These are phyloP conservation scores for Eretmocerus hayati DNA, from an alignment of 2,888 invertebrate genomes.

Conservation along the genomic window DNA sequence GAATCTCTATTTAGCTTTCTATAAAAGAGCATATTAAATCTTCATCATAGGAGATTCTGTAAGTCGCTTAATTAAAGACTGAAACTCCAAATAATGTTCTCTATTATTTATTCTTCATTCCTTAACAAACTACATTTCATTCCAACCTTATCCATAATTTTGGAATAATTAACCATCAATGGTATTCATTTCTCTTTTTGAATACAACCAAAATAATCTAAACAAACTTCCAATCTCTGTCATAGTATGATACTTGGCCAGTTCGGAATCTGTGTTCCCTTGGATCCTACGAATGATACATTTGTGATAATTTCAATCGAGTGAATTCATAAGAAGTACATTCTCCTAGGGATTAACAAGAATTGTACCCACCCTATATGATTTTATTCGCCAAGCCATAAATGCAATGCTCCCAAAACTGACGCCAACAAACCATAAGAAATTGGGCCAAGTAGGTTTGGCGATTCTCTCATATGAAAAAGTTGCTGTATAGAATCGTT, in stretches of 20 bases:
- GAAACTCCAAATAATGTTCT: too few relatives aligned
- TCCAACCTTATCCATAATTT: not conserved
- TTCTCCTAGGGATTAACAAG: too few relatives aligned
- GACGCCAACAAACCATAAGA: conserved; percentile 50
- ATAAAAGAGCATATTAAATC: too few relatives aligned
- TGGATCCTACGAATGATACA: conserved; percentile 35
- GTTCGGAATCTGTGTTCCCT: conserved; percentile 57
- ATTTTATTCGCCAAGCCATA: too few relatives aligned
- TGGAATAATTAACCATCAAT: not conserved
- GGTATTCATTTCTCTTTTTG: not conserved
- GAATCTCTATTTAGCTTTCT: too few relatives aligned
- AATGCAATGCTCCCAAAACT: too few relatives aligned
- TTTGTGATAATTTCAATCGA: too few relatives aligned
- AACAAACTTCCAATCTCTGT: conserved; percentile 62
- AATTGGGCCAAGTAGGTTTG: conserved; percentile 56
- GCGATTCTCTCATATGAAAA: conserved; percentile 61
- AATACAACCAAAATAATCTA: conserved; percentile 41
- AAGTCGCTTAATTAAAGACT: too few relatives aligned
- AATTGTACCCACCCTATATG: too few relatives aligned
- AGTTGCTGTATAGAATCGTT: conserved; percentile 67
- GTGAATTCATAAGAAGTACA: too few relatives aligned
- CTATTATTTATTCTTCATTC: too few relatives aligned
- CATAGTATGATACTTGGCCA: conserved; percentile 70
- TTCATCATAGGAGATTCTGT: too few relatives aligned
- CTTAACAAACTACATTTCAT: not conserved